Evolutionary conservation across 2,797 vertebrate genomes (phyloP), one percentile per base, ranked within the genome.

Genomic region (Melanogrammus aeglefinus): DNA sequence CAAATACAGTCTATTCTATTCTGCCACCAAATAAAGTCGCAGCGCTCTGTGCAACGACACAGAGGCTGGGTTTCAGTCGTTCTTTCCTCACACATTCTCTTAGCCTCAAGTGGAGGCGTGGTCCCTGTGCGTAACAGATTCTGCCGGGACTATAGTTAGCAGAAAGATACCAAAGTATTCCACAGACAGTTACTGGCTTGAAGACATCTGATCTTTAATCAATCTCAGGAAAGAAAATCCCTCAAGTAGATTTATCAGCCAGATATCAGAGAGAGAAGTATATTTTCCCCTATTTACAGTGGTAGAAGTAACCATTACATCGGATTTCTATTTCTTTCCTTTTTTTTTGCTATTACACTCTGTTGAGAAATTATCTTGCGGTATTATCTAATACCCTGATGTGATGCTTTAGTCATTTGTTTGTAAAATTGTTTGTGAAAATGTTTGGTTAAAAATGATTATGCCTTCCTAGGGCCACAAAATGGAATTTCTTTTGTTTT

Each of bases 21-120:
- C 93, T 92, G 91, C 91, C 94, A 95, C 93, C 94, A 94, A 94
- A 95, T 91, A 90, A 84, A 88, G 90, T 94, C 93, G 93, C 93
- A 95, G 92, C 94, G 93, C 93, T 93, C 90, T 93, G 91, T 92
- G 91, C 91, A 90, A 88, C 90, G 93, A 93, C 93, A 90, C 88
- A 92, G 92, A 66, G 76, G 90, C 87, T 89, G 89, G 21, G 90
- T 88, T 89, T 91, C 77, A 77, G 89, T 89, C 92, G 86, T 90
- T 82, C 87, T 86, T 81, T 81, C 63, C 83, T 77, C 85, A 87
- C 80, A 81, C 71, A 86, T 86, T 80, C 78, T 72, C 79, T 87
- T 87, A 82, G 57, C 51, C 81, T 88, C 82, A 47, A 80, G 69
- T 83, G 71, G 63, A 84, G 75, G 79, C 44, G 75, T 83, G 87